A percentile compares a stretch with the other conserved stretches of the same genome.
These are phyloP conservation scores for Achroia grisella DNA, from an alignment of 1,140 invertebrate species.

Conservation along the genomic window DNA sequence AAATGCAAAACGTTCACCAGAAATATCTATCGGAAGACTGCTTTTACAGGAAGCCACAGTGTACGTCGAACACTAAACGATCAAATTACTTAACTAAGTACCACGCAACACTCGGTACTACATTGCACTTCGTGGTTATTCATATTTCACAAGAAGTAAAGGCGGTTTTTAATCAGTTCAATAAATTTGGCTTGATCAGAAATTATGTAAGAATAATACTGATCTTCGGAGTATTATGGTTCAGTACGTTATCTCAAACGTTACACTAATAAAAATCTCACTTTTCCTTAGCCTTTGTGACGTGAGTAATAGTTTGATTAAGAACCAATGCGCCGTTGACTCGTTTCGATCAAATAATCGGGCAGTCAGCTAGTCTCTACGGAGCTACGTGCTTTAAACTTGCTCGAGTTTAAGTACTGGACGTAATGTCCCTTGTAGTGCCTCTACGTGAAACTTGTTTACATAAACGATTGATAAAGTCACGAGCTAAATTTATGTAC, in stretches of 20 bases:
- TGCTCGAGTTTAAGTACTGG: slow-evolving; percentile 9
- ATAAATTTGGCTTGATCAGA: slow-evolving; percentile 66
- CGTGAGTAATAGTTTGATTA: slow-evolving; percentile 10
- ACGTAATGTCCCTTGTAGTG: slow-evolving; percentile 3
- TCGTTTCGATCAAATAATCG: slow-evolving; percentile 8
- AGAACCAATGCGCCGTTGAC: too few relatives aligned
- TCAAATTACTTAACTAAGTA: slow-evolving; percentile 62
- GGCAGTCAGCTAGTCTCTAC: slow-evolving; percentile 37
- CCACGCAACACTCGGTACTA: slow-evolving; percentile 38
- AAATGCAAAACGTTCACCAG: slow-evolving; percentile 61
- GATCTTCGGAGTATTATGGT: slow-evolving; percentile 59
- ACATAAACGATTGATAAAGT: slow-evolving; percentile 15
- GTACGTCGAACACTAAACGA: slow-evolving; percentile 60
- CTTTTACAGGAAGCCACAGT: slow-evolving; percentile 68
- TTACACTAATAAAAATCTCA: slow-evolving; percentile 38
- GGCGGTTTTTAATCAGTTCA: slow-evolving; percentile 66
- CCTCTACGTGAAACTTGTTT: slow-evolving; percentile 20
- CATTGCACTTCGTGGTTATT: slow-evolving; percentile 49
- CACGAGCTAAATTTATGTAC: slow-evolving; percentile 37
- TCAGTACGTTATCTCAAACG: slow-evolving; percentile 20
- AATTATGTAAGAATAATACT: slow-evolving; percentile 41
- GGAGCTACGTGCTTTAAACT: slow-evolving; percentile 12
- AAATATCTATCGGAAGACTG: slow-evolving; percentile 72
- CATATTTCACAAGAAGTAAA: slow-evolving; percentile 58
- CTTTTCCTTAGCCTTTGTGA: slow-evolving; percentile 26